A percentile compares a stretch with the other conserved stretches of the same genome.
Conservation (phyloP, 2,113 vertebrate species). For the Paramisgurnus dabryanus region DNA sequence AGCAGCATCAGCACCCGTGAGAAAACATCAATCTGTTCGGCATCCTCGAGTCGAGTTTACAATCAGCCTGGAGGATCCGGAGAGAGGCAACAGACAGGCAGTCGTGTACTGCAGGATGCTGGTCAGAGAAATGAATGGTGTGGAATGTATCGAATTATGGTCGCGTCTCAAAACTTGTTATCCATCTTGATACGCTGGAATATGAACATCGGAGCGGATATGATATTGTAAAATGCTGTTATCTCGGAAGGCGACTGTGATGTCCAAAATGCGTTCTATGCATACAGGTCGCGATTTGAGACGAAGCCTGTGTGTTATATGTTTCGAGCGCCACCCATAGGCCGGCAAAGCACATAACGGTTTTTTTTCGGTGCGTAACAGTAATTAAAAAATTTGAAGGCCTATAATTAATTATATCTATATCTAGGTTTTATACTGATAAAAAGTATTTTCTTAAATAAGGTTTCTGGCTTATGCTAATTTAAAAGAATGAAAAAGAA, state of each 20-base stretch:
- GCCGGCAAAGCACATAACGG: neutral
- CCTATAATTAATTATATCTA: too few species aligned
- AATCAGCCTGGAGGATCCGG: neutral
- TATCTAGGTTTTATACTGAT: too few species aligned
- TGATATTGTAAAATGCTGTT: neutral
- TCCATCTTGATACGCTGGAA: neutral
- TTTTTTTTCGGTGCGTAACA: too few species aligned
- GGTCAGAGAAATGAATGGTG: constrained; percentile 18
- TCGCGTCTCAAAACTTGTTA: neutral
- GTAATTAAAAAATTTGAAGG: too few species aligned
- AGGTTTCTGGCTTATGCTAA: too few species aligned
- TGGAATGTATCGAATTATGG: constrained; percentile 7
- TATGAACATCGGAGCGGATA: neutral
- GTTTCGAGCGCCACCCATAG: constrained; percentile 6
- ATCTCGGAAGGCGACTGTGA: neutral
- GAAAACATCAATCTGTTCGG: neutral
- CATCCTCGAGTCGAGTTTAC: neutral
- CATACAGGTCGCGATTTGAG: neutral
- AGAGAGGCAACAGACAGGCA: neutral
- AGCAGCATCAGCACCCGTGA: constrained; percentile 1
- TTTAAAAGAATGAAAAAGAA: too few species aligned
- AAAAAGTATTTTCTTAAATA: too few species aligned
- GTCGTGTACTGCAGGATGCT: constrained; percentile 3
- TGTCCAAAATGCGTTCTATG: neutral
- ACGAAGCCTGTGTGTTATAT: neutral